Base-by-base conservation (phyloP, 2,888 invertebrate species). In the Tinea semifulvella region DNA sequence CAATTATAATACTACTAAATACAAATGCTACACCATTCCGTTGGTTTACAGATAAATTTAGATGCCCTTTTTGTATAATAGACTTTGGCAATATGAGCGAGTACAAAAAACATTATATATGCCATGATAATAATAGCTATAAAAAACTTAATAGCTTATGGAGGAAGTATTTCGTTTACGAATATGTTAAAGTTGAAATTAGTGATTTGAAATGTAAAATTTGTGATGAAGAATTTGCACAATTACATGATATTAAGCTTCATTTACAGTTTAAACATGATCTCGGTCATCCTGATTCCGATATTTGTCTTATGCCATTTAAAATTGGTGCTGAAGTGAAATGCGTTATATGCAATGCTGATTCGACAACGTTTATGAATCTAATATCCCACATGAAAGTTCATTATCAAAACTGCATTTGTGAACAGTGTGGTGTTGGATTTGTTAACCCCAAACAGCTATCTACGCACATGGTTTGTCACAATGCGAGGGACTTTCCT, bases 361-460 rank as follows among this genome's bases (percentile, higher is more conserved):
- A 50, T 2, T 65, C 62, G 20, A 58, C 62, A 3, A 59, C 58
- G 0, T 68, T 60, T 44, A 49, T 55, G 0, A 49, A 56, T 0
- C 25, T 70, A 16, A 54, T 57, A 0, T 54, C 60, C 2, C 68
- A 68, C 19, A 68, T 68, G 68, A 63, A 68, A 20, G 47, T 44
- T 0, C 68, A 68, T 46, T 65, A 57, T 5, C 55, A 51, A 0
- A 58, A 61, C 28, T 60, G 68, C 27, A 60, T 68, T 0, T 68
- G 68, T 3, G 68, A 68, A 4, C 56, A 51, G 0, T 68, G 68
- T 27, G 68, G 67, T 0, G 79, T 79, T 49, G 79, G 76, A 0
- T 80, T 80, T 16, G 10, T 7, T 17, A n/a, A 19, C 8, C 3
- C 3, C 10, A 10, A 4, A 8, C 10, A 28, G 13, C 11, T 19